Base-by-base conservation (phyloP, 2,888 invertebrate species). In the Lycaena phlaeas region DNA sequence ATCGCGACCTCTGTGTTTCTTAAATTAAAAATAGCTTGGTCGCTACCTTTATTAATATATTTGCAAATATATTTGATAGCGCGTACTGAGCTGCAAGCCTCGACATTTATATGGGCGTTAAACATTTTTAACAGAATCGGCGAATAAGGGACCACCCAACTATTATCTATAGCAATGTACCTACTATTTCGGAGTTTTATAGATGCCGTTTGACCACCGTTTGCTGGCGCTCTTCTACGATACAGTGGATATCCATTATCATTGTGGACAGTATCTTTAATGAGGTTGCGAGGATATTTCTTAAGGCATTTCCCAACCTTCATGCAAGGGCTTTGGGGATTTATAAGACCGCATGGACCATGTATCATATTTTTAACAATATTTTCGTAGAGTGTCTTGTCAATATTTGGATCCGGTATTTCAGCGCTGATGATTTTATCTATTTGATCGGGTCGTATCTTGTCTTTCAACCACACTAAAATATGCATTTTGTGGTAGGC, bases 281-380 rank as follows among this genome's bases (percentile, higher is more conserved):
- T n/a, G n/a, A n/a, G n/a, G n/a, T n/a, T n/a, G n/a, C n/a, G n/a
- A n/a, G 28, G 38, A 29, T 3, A 22, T 28, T 38, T 38, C 51
- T 57, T 57, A 0, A 49, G 44, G 22, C 52, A 57, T 36, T 44
- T 45, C 0, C 48, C 36, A 3, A 56, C 39, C 27, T 46, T 45
- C 54, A 57, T 57, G 44, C 56, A 57, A 0, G 55, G 56, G 0
- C 45, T 44, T 3, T 22, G 17, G 0, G 27, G 29, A 29, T 60
- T 57, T n/a, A 39, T 3, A 5, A 40, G 14, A 2, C 54, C 56
- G 26, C 57, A 61, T 4, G 58, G 58, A 17, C 54, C 53, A 17
- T 49, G 47, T 49, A n/a, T n/a, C n/a, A n/a, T n/a, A n/a, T n/a
- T n/a, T n/a, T n/a, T n/a, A n/a, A n/a, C n/a, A n/a, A n/a, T 38